phyloP scores from a whole-genome alignment of 2,888 invertebrate genomes.

The Pseudococcus jackbeardsleyi region DNA sequence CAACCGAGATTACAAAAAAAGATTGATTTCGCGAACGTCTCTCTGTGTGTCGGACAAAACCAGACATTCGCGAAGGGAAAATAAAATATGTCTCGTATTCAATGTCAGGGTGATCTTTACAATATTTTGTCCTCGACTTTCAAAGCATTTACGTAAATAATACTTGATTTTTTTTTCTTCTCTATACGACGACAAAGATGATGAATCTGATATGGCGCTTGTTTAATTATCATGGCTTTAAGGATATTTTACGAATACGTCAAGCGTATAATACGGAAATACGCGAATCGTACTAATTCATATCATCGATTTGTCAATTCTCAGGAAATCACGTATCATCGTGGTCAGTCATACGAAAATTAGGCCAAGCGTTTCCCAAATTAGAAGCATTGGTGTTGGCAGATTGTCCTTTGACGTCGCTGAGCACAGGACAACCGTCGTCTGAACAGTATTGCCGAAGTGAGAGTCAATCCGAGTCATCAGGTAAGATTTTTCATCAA shows the following conservation, averaged over 20 bases:
- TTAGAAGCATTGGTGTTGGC: slow-evolving; percentile 88
- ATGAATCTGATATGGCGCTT: neutral
- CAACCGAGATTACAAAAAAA: neutral
- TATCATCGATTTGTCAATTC: neutral
- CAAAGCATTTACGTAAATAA: neutral
- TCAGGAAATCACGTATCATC: slow-evolving; percentile 87
- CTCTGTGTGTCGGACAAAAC: neutral
- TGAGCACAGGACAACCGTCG: slow-evolving; percentile 61
- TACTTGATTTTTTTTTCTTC: neutral
- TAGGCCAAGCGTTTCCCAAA: slow-evolving; percentile 88
- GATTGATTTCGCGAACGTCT: slow-evolving; percentile 20
- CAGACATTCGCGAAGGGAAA: neutral
- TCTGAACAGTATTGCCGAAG: slow-evolving; percentile 57
- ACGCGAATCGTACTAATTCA: slow-evolving; percentile 4
- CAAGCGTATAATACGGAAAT: neutral
- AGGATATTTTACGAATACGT: too few species aligned
- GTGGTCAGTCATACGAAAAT: slow-evolving; percentile 86
- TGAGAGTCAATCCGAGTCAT: slow-evolving; percentile 58
- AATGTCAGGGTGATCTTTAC: slow-evolving; percentile 46
- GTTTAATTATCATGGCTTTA: too few species aligned
- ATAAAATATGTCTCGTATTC: neutral
- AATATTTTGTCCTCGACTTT: slow-evolving; percentile 6
- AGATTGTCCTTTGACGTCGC: slow-evolving; percentile 79
- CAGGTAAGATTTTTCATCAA: neutral
- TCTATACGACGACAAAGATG: neutral